Base-by-base conservation (phyloP, 2,888 invertebrate species). In the Tiliacea aurago region DNA sequence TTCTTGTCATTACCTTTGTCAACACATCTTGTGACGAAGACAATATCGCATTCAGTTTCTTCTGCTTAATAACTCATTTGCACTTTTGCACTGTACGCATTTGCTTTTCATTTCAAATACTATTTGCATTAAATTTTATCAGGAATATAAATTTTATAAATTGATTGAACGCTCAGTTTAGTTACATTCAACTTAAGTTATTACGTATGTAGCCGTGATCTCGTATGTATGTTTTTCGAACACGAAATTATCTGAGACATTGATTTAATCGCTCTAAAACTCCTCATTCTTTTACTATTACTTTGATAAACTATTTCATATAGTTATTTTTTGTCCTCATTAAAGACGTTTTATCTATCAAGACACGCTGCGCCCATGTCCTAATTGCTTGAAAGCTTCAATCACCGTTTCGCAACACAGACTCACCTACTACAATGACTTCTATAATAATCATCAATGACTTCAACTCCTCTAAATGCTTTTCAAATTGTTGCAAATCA, bases 401-500 rank as follows among this genome's bases (percentile, higher is more conserved):
- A 70, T 61, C 41, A 69, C 18, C 33, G 58, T 85, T 74, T 76
- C 79, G 58, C 73, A 83, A 83, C 59, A 56, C 23, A 59, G 51
- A 56, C 73, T 72, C 63, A 55, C 41, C 56, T 23, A n/a, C n/a
- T n/a, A n/a, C n/a, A n/a, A n/a, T n/a, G n/a, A n/a, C n/a, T n/a
- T n/a, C n/a, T n/a, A 47, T 66, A 45, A 59, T 65, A 37, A 62
- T 62, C 73, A 66, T 62, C 69, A 76, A 70, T 37, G n/a, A 59
- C 41, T 81, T 79, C 11, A 66, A 66, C 33, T 70, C 53, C 13
- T 69, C 49, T 41, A 61, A 80, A 81, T 62, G 65, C 47, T 84
- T 74, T 82, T 74, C 51, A 77, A 77, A 83, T 85, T 83, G 56
- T 83, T 84, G 82, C 86, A 86, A 87, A 84, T 88, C 88, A 88